Conservation (phyloP, 2,797 vertebrate genomes). For the Etheostoma perlongum region DNA sequence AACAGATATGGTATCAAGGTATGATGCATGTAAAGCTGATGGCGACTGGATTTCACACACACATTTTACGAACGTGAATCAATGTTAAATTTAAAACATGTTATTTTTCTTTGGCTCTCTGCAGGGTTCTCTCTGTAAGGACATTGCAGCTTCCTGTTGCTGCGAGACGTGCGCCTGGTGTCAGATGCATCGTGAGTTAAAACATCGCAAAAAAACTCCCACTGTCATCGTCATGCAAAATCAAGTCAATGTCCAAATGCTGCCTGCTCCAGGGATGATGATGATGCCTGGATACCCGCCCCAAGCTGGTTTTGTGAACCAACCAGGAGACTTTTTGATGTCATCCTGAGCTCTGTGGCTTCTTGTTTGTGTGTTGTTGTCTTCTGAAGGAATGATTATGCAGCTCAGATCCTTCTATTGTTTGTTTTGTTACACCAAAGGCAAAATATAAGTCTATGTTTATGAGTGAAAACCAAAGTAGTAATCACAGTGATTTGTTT, state of each 20-base stretch:
- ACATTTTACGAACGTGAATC: too few relatives aligned
- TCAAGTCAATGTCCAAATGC: conserved; percentile 12
- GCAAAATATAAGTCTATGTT: too few relatives aligned
- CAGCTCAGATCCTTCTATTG: neutral
- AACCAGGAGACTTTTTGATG: accelerated
- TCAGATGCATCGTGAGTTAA: conserved; percentile 79
- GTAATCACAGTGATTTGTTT: neutral
- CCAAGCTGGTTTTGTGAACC: accelerated
- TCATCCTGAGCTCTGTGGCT: neutral
- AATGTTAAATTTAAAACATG: neutral
- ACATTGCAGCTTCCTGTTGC: conserved; percentile 65
- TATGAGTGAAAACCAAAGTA: too few relatives aligned
- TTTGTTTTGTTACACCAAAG: too few relatives aligned
- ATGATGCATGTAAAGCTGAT: neutral
- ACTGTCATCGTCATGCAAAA: neutral
- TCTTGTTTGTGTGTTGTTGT: neutral
- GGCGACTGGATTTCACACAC: neutral
- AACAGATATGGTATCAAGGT: conserved; percentile 67
- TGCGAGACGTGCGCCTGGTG: conserved; percentile 76
- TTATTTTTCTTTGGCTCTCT: neutral
- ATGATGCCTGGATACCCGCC: neutral
- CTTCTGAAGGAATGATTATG: neutral
- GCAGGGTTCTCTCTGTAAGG: conserved; percentile 75
- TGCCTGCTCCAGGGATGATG: conserved; percentile 11
- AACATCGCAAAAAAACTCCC: neutral